Percentiles rank a stretch among this genome's conserved stretches.
Conservation (phyloP, 2,888 invertebrate species). For the Andrena dorsata region DNA sequence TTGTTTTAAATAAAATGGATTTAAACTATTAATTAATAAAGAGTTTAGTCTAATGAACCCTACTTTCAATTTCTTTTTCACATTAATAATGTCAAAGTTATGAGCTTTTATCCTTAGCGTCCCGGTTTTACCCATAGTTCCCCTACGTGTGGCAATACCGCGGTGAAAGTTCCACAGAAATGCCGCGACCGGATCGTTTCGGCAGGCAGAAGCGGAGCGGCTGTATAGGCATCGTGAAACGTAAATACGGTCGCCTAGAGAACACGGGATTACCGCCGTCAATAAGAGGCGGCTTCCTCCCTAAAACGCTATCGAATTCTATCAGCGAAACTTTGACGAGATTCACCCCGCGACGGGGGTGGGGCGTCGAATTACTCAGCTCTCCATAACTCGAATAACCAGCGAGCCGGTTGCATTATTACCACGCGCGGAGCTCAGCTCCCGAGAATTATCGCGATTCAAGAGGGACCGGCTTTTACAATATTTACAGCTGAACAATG, state of each 20-base stretch:
- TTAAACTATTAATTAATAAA: too few relatives aligned
- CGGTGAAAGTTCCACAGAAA: too few relatives aligned
- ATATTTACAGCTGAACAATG: constrained; percentile 27
- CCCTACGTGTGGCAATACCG: too few relatives aligned
- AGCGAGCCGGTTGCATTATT: constrained; percentile 26
- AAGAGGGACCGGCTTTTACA: not conserved
- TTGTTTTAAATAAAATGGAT: too few relatives aligned
- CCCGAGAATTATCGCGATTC: constrained; percentile 5
- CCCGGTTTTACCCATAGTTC: too few relatives aligned
- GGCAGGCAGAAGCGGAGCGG: not conserved
- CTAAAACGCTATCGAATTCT: not conserved
- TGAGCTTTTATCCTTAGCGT: too few relatives aligned
- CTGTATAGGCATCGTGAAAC: not conserved
- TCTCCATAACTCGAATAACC: constrained; percentile 38
- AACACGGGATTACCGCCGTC: not conserved
- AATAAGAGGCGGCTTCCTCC: too few relatives aligned
- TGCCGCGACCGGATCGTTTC: too few relatives aligned
- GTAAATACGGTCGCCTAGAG: too few relatives aligned
- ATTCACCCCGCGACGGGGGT: constrained; percentile 4
- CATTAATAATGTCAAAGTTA: too few relatives aligned
- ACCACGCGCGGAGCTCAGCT: not conserved
- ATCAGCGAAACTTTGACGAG: constrained; percentile 16
- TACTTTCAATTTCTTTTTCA: too few relatives aligned
- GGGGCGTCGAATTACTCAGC: constrained; percentile 14
- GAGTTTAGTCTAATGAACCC: too few relatives aligned